Evolutionary conservation across 2,888 invertebrate species (phyloP), one percentile per base, ranked within the genome.

Genomic region (Cenopis cana): DNA sequence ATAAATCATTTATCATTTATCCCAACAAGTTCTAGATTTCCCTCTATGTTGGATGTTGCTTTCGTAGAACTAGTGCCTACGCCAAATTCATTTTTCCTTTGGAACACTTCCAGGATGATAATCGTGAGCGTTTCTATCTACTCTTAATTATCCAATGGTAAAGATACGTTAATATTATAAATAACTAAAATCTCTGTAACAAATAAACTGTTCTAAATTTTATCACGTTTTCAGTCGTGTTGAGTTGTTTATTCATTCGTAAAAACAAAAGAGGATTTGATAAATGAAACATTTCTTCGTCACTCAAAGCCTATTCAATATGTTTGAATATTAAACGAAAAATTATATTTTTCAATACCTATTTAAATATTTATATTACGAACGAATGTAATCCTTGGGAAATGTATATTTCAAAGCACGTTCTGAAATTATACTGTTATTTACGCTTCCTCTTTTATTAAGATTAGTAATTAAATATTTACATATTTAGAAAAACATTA

Each of bases 311-410:
- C 20, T 56, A 33, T 49, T 17, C 38, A 41, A 52, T n/a, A n/a
- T 24, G 41, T 52, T 60, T 68, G 29, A 38, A 60, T 46, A 60
- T 54, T 68, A 68, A 54, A 33, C 29, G 61, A 33, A 68, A 54
- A 61, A 68, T 50, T 29, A 50, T 18, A 59, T 24, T 38, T n/a
- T 33, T 12, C 38, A 14, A 68, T 46, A 8, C 8, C 14, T 46
- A 46, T 14, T 54, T 29, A n/a, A n/a, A n/a, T n/a, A n/a, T 68
- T 68, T 68, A n/a, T 33, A 46, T 54, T 54, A 20, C 11, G 46
- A 46, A 41, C 50, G 33, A 18, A 18, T 36, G 38, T 41, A 11
- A 36, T 46, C 33, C 12, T 68, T 68, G 14, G 38, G 24, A 60
- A 57, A 38, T 38, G 52, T 29, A 50, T 49, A 14, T 49, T 55